phyloP scores from a whole-genome alignment of 1,140 invertebrate species.

The Trinorchestia longiramus region DNA sequence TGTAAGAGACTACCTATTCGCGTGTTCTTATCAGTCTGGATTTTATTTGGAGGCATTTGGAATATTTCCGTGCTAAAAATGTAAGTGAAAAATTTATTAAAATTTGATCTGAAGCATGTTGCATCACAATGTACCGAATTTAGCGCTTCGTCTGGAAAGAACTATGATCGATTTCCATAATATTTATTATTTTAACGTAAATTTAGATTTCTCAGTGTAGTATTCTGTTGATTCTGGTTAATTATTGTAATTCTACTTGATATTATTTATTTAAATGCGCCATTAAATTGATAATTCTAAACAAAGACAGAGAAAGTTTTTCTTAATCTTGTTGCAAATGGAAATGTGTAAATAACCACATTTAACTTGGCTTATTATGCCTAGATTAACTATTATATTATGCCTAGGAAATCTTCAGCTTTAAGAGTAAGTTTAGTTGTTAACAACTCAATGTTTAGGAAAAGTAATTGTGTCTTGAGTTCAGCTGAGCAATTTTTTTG shows the following conservation, averaged over 20 bases:
- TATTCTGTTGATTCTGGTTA: not conserved
- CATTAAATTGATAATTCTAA: no score
- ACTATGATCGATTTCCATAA: not conserved
- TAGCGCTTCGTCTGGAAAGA: not conserved
- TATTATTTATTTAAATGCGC: no score
- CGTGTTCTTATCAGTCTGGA: constrained; percentile 12
- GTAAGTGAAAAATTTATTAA: not conserved
- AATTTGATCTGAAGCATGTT: not conserved
- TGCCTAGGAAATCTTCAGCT: no score
- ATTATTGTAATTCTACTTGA: not conserved
- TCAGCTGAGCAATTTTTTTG: no score
- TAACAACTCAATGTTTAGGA: no score
- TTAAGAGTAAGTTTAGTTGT: no score
- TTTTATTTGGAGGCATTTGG: constrained; percentile 45
- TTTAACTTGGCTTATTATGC: no score
- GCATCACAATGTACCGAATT: not conserved
- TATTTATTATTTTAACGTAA: not conserved
- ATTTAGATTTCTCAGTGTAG: not conserved
- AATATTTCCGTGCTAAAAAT: constrained; percentile 40
- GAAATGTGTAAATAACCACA: no score
- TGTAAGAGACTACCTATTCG: not conserved
- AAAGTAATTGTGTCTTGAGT: no score
- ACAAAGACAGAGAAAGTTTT: not conserved
- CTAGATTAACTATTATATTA: no score
- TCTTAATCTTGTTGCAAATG: no score